Conservation (phyloP, 2,113 vertebrate genomes). For the Lophochroa leadbeateri region DNA sequence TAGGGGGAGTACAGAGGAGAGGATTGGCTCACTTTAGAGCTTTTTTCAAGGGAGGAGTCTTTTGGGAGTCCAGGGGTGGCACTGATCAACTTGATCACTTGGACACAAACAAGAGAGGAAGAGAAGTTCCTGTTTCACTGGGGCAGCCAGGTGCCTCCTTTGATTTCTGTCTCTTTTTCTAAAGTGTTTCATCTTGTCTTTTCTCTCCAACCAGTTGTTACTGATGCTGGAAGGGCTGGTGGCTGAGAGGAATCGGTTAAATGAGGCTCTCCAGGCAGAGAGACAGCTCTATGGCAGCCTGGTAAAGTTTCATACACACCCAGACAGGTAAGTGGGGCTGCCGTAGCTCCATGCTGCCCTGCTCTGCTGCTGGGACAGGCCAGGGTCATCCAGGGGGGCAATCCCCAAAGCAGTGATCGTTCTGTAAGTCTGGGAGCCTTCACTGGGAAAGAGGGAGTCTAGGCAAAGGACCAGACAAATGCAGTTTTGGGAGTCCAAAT, state of each 20-base stretch:
- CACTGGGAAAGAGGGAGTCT: background rate
- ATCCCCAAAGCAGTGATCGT: background rate
- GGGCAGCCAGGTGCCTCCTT: background rate
- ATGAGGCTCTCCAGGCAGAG: slow-evolving; percentile 87
- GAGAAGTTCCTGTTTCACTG: background rate
- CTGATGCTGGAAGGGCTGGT: slow-evolving; percentile 85
- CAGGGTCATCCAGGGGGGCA: background rate
- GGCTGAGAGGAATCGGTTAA: slow-evolving; percentile 85
- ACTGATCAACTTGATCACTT: background rate
- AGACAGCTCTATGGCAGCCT: slow-evolving; percentile 89
- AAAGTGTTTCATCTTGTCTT: background rate
- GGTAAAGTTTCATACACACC: slow-evolving; percentile 77
- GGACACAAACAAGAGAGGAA: background rate
- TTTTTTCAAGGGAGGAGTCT: background rate
- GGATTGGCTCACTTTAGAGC: background rate
- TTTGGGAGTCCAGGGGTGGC: background rate
- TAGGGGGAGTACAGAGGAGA: background rate
- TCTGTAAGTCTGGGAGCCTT: background rate
- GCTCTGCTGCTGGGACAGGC: background rate
- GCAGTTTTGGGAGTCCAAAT: background rate
- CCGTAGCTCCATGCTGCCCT: background rate
- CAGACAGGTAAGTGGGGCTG: slow-evolving; percentile 79
- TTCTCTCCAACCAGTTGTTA: slow-evolving; percentile 67
- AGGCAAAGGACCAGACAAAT: background rate
- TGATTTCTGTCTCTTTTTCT: background rate